Conservation (phyloP, 2,113 vertebrate species). For the Crocuta crocuta region DNA sequence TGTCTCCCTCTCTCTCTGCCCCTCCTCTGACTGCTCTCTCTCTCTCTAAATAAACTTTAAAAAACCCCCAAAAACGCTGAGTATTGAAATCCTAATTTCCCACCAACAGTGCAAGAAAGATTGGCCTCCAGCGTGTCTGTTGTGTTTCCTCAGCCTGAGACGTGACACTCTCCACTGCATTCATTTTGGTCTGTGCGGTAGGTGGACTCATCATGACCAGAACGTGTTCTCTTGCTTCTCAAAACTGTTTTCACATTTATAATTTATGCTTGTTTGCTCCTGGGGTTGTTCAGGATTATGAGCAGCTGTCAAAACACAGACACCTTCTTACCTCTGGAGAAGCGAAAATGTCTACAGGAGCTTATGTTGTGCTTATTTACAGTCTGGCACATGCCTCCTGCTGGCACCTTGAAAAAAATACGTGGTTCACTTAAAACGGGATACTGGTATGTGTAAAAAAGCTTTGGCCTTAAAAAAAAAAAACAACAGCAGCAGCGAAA, state of each 20-base stretch:
- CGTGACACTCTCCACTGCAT: fast-evolving
- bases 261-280: neutral
- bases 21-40: too few relatives aligned
- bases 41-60: too few relatives aligned
- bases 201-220: neutral
- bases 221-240: neutral
- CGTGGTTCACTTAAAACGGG: neutral
- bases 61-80: too few relatives aligned
- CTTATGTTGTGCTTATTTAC: neutral
- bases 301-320: neutral
- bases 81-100: neutral
- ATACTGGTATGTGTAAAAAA: too few relatives aligned
- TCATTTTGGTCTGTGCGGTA: neutral
- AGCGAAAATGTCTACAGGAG: neutral
- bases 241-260: neutral
- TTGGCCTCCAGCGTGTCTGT: fast-evolving
- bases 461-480: neutral
- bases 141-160: neutral
- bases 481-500: neutral
- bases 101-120: fast-evolving
- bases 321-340: neutral
- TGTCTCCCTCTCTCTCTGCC: too few relatives aligned
- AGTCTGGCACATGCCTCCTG: neutral
- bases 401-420: neutral
- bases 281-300: neutral